Percentiles rank a stretch among this genome's conserved stretches.
Evolutionary conservation across 2,888 invertebrate genomes (phyloP).

Genomic region (Parnassius smintheus): DNA sequence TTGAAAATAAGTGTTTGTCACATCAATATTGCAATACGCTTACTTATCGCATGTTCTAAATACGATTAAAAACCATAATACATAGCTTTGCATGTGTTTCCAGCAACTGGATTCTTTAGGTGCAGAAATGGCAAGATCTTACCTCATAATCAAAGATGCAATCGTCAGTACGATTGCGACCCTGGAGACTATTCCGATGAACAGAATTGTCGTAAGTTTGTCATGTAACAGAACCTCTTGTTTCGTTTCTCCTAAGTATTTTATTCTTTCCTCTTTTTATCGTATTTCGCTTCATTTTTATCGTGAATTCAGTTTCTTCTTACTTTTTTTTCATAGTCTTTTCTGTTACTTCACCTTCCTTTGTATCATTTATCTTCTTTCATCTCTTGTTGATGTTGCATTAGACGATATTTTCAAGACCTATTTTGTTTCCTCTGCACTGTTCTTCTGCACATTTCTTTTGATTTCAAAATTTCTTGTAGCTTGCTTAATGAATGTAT

Average conservation of each 20-base stretch:
- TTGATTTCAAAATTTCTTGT: conserved; percentile 6
- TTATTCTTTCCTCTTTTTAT: conserved; percentile 27
- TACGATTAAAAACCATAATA: conserved; percentile 16
- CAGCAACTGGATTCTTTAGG: conserved; percentile 76
- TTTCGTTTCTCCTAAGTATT: conserved; percentile 30
- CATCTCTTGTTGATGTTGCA: neutral
- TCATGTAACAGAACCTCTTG: conserved; percentile 21
- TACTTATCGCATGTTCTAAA: neutral
- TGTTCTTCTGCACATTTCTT: conserved; percentile 13
- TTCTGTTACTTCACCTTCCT: conserved; percentile 27
- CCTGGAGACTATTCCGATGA: conserved; percentile 87
- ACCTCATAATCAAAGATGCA: conserved; percentile 79
- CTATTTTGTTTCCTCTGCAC: conserved; percentile 3
- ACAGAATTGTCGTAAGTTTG: conserved; percentile 87
- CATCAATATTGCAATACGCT: neutral
- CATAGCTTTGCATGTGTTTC: conserved; percentile 65
- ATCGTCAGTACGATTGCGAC: conserved; percentile 84
- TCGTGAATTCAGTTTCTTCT: neutral
- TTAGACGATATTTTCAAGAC: neutral
- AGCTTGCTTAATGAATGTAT: conserved; percentile 18
- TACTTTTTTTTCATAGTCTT: conserved; percentile 27
- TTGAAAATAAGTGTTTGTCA: neutral
- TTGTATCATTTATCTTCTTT: conserved; percentile 20
- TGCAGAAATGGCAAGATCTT: conserved; percentile 85
- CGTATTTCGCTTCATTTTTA: neutral